These are phyloP conservation scores for Caenorhabditis plicata DNA, from an alignment of 2,888 invertebrate genomes.

Conservation along the genomic window DNA sequence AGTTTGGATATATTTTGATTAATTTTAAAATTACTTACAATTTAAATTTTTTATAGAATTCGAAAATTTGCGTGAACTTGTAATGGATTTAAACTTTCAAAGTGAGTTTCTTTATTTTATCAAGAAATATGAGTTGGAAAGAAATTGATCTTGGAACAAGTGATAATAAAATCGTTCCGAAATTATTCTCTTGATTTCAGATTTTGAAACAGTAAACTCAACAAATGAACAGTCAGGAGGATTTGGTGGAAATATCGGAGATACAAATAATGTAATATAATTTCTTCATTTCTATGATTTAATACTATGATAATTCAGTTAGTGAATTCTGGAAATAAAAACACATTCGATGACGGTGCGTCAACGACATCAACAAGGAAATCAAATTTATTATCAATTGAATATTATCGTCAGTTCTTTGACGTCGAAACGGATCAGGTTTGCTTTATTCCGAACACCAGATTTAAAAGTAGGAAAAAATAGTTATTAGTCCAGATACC, in stretches of 20 bases:
- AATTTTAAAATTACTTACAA: neutral
- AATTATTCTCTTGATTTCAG: slow-evolving; percentile 6
- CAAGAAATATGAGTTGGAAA: slow-evolving; percentile 13
- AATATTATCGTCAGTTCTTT: slow-evolving; percentile 73
- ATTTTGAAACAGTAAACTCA: slow-evolving; percentile 35
- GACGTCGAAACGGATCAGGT: slow-evolving; percentile 84
- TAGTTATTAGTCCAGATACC: no score
- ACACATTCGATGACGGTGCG: slow-evolving; percentile 25
- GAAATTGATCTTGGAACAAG: slow-evolving; percentile 18
- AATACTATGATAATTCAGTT: neutral
- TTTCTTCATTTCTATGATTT: neutral
- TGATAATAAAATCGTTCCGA: neutral
- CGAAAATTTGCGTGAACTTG: slow-evolving; percentile 1
- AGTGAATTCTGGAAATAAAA: slow-evolving; percentile 18
- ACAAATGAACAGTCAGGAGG: slow-evolving; percentile 38
- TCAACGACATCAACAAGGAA: slow-evolving; percentile 26
- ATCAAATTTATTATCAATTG: slow-evolving; percentile 63
- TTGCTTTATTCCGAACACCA: neutral
- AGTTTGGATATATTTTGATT: neutral
- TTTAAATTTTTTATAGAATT: neutral
- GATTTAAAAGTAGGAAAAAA: no score
- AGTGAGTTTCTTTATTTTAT: slow-evolving; percentile 31
- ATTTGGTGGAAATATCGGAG: slow-evolving; percentile 38
- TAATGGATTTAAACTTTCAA: slow-evolving; percentile 48
- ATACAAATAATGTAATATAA: slow-evolving; percentile 27